Conservation (phyloP, 2,797 vertebrate species). For the Acrossocheilus fasciatus region DNA sequence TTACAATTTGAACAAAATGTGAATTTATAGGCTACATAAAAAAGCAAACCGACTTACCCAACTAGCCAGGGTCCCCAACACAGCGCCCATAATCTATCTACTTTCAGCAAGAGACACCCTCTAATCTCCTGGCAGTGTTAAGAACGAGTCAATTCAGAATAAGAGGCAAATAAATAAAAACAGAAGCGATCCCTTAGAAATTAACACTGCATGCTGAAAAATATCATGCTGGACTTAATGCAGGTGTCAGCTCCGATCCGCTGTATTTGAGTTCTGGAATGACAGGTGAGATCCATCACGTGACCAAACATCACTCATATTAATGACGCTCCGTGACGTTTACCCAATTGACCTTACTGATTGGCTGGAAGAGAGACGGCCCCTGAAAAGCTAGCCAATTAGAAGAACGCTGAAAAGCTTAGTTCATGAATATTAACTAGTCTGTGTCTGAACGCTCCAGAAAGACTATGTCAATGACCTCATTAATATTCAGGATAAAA, state of each 20-base stretch:
- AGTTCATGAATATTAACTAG: background rate
- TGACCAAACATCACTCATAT: constrained; percentile 5
- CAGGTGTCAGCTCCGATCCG: background rate
- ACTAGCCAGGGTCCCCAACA: background rate
- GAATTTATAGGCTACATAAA: background rate
- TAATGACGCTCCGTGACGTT: constrained; percentile 12
- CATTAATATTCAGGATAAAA: background rate
- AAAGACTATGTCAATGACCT: background rate
- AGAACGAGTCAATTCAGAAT: background rate
- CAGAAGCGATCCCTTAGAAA: background rate
- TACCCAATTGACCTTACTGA: background rate
- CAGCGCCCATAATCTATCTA: background rate
- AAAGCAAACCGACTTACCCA: constrained; percentile 4
- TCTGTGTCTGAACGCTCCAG: background rate
- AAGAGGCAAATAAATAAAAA: background rate
- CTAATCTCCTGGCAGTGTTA: background rate
- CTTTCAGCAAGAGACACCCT: background rate
- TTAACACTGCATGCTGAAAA: background rate
- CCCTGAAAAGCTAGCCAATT: background rate
- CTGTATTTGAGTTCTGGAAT: background rate
- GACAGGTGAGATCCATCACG: background rate
- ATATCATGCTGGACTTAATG: background rate
- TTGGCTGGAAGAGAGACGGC: background rate
- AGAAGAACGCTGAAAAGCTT: background rate
- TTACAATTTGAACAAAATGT: background rate